phyloP scores from a whole-genome alignment of 37 sponge, comb jelly and placozoan genomes.

The Haliclona indistincta region DNA sequence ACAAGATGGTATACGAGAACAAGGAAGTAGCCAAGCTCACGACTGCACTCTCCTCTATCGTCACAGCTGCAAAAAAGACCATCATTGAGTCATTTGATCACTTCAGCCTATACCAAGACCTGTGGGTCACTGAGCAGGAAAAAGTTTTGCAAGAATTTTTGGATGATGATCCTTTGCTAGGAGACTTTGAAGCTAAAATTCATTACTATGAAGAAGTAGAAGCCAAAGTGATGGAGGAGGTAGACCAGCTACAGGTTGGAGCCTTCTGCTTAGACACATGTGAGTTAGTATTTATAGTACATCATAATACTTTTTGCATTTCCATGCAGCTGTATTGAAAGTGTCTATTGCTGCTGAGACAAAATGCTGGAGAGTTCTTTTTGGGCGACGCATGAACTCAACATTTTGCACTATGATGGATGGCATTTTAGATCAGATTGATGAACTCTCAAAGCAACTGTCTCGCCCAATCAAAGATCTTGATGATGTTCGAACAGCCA shows the following conservation, averaged over 20 bases:
- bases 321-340: conserved; percentile 69
- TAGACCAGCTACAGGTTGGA: conserved; percentile 42
- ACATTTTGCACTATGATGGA: conserved; percentile 74
- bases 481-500: conserved; percentile 90
- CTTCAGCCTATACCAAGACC: conserved; percentile 82
- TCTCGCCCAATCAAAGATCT: conserved; percentile 87
- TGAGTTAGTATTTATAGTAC: conserved; percentile 16
- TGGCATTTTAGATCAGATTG: conserved; percentile 78
- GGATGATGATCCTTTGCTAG: conserved; percentile 70
- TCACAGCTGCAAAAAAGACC: conserved; percentile 87
- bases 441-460: conserved; percentile 75
- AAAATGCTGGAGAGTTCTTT: conserved; percentile 84
- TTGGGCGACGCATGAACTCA: conserved; percentile 82
- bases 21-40: conserved; percentile 92
- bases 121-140: conserved; percentile 86
- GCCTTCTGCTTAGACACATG: conserved; percentile 69
- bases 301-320: not conserved
- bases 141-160: conserved; percentile 69
- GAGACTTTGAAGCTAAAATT: conserved; percentile 89
- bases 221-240: conserved; percentile 53
- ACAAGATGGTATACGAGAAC: conserved; percentile 76
- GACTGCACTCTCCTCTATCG: conserved; percentile 71
- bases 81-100: conserved; percentile 68
- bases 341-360: conserved; percentile 88
- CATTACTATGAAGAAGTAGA: conserved; percentile 55